Conservation (phyloP, 2,797 vertebrate genomes). For the Scarus forsteni region DNA sequence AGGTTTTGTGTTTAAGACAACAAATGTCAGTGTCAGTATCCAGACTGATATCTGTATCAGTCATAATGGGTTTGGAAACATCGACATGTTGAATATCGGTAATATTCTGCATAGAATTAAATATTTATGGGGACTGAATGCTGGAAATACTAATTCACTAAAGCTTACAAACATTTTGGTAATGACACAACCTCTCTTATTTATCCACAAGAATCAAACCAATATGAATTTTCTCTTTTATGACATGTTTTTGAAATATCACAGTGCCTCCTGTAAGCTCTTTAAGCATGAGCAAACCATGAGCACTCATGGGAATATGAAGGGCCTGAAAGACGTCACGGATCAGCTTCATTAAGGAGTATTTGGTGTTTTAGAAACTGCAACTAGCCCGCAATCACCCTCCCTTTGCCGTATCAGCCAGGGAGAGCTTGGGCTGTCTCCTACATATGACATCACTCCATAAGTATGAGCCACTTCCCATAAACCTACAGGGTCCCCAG, state of each 20-base stretch:
- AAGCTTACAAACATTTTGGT: slow-evolving; percentile 18
- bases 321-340: slow-evolving; percentile 31
- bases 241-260: slow-evolving; percentile 17
- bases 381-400: slow-evolving; percentile 25
- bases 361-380: slow-evolving; percentile 37
- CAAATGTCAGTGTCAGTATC: too few species aligned
- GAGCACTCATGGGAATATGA: not conserved
- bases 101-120: not conserved
- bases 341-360: slow-evolving; percentile 39
- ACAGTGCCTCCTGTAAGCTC: not conserved
- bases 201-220: slow-evolving; percentile 7
- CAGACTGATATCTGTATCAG: too few species aligned
- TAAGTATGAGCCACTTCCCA: slow-evolving; percentile 83
- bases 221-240: slow-evolving; percentile 17
- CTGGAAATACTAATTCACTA: too few species aligned
- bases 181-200: slow-evolving; percentile 7
- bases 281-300: not conserved
- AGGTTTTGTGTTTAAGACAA: too few species aligned
- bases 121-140: slow-evolving; percentile 9
- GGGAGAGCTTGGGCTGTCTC: slow-evolving; percentile 64
- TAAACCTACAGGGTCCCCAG: slow-evolving; percentile 72
- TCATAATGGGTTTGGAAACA: too few species aligned
- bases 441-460: slow-evolving; percentile 82
- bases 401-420: slow-evolving; percentile 64
- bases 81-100: too few species aligned